A percentile compares a stretch with the other conserved stretches of the same genome.
Evolutionary conservation across 2,888 invertebrate species (phyloP).

Genomic region (Dicycla oo): DNA sequence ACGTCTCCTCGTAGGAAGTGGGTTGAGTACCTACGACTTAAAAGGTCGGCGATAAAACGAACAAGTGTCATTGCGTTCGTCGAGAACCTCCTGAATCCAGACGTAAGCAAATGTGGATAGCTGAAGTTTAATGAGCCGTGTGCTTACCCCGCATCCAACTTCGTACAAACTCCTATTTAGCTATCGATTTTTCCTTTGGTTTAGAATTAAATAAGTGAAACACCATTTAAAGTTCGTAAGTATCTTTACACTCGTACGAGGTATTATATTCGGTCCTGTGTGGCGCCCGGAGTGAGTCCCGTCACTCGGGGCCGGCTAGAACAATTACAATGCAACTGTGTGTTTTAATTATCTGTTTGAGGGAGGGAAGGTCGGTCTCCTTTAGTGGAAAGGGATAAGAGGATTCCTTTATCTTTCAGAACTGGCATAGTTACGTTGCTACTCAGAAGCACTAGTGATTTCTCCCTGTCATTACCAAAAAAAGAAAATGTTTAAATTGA

Average conservation of each 20-base stretch:
- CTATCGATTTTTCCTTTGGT: conserved; percentile 74
- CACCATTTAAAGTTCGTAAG: conserved; percentile 67
- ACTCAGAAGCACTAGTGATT: conserved; percentile 18
- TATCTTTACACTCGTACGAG: conserved; percentile 59
- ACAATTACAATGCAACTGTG: conserved; percentile 57
- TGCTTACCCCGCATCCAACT: conserved; percentile 77
- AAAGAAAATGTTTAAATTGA: conserved; percentile 51
- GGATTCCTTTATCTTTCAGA: conserved; percentile 50
- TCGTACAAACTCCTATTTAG: conserved; percentile 74
- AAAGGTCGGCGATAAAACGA: conserved; percentile 82
- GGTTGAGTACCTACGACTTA: conserved; percentile 73
- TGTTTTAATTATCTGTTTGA: conserved; percentile 62
- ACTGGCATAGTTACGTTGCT: conserved; percentile 27
- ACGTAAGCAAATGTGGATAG: conserved; percentile 84
- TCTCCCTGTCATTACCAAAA: conserved; percentile 1
- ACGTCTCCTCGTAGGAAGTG: conserved; percentile 65
- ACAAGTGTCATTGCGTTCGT: conserved; percentile 81
- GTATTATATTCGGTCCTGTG: conserved; percentile 51
- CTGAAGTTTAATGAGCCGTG: conserved; percentile 84
- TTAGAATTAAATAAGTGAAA: conserved; percentile 74
- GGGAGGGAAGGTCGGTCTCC: conserved; percentile 33
- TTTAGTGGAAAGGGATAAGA: conserved; percentile 44
- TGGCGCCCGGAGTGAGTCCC: not conserved
- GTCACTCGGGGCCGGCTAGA: conserved; percentile 14
- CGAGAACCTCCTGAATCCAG: conserved; percentile 75